phyloP scores from a whole-genome alignment of 2,888 invertebrate genomes.

The Thera britannica region DNA sequence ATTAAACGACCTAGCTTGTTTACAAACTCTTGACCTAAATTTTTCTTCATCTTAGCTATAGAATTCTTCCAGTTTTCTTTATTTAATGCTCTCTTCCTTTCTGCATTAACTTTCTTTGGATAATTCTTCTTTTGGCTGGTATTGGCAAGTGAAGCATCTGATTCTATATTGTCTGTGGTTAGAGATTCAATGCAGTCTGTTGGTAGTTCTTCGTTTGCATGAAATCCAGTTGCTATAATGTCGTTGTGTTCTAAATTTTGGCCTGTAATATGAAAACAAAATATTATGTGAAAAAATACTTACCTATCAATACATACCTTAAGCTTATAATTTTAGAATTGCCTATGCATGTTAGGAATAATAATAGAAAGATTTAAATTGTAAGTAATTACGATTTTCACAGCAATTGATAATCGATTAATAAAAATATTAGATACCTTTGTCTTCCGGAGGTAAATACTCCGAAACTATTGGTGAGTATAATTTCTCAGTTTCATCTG shows the following conservation, averaged over 20 bases:
- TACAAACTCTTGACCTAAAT: not conserved
- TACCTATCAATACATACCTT: not conserved
- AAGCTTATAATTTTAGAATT: not conserved
- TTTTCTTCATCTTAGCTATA: not conserved
- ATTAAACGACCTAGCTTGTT: not conserved
- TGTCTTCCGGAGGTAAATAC: not conserved
- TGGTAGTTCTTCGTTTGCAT: not conserved
- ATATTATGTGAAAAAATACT: not conserved
- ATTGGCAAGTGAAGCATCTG: slow-evolving; percentile 8
- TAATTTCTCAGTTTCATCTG: not conserved
- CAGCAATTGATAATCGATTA: not conserved
- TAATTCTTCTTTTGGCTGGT: slow-evolving; percentile 15
- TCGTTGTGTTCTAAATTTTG: not conserved
- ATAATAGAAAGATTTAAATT: not conserved
- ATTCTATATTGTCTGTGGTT: slow-evolving; percentile 6
- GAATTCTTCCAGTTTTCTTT: not conserved
- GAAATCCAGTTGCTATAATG: not conserved
- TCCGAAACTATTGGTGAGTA: not conserved
- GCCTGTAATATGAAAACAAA: not conserved
- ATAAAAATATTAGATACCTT: not conserved
- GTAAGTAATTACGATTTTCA: not conserved
- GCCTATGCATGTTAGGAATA: not conserved
- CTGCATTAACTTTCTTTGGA: slow-evolving; percentile 12
- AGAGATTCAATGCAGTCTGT: slow-evolving; percentile 1
- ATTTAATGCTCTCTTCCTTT: slow-evolving; percentile 3